A percentile compares a stretch with the other conserved stretches of the same genome.
These are phyloP conservation scores for Ctenicera cuprea DNA, from an alignment of 2,888 invertebrate genomes.

Conservation along the genomic window DNA sequence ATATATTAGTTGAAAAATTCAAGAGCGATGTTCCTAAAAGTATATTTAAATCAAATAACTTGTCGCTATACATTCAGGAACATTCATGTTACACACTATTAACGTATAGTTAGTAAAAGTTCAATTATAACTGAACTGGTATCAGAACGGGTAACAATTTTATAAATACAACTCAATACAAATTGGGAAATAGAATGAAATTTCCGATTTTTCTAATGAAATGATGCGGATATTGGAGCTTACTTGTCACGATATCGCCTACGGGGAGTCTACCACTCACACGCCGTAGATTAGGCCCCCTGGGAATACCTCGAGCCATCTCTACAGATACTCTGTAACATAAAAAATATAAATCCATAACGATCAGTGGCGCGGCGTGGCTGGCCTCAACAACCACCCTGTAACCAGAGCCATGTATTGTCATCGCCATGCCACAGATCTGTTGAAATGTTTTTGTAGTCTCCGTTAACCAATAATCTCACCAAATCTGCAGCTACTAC, in stretches of 20 bases:
- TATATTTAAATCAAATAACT: background rate
- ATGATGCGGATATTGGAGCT: slow-evolving; percentile 49
- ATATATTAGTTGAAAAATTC: slow-evolving; percentile 18
- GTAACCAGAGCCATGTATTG: slow-evolving; percentile 67
- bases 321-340: slow-evolving; percentile 89
- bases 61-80: background rate
- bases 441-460: slow-evolving; percentile 7
- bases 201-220: background rate
- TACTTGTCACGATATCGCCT: slow-evolving; percentile 71
- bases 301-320: slow-evolving; percentile 85
- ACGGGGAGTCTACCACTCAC: slow-evolving; percentile 76
- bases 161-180: no score
- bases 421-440: slow-evolving; percentile 39
- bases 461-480: slow-evolving; percentile 4
- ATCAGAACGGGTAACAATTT: no score
- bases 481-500: slow-evolving; percentile 8
- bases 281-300: slow-evolving; percentile 84
- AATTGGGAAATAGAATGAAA: background rate
- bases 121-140: background rate
- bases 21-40: slow-evolving; percentile 4
- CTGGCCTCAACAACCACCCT: slow-evolving; percentile 93
- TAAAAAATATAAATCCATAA: slow-evolving; percentile 71
- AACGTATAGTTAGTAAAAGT: background rate
- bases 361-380: slow-evolving; percentile 84
- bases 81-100: background rate